These are phyloP conservation scores for Zootoca vivipara DNA, from an alignment of 2,113 vertebrate species.

Conservation along the genomic window DNA sequence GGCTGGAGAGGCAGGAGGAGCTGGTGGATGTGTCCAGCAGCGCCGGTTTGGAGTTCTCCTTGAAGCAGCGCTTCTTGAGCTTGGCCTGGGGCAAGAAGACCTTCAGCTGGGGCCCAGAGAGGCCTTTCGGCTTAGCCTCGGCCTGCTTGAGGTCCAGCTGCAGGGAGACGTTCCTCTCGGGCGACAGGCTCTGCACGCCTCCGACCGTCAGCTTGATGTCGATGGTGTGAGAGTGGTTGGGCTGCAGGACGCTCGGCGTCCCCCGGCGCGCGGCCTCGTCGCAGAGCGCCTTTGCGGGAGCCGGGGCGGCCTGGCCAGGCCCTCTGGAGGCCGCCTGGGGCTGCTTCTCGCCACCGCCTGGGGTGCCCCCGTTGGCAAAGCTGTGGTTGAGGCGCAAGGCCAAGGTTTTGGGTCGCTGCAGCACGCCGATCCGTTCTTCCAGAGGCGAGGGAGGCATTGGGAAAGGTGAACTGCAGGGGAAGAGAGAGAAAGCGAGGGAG, in stretches of 20 bases:
- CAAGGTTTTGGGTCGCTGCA: slow-evolving; percentile 81
- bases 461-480: slow-evolving; percentile 45
- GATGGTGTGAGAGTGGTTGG: slow-evolving; percentile 76
- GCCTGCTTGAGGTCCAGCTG: slow-evolving; percentile 67
- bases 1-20: slow-evolving; percentile 74
- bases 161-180: slow-evolving; percentile 65
- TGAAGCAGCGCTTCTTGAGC: slow-evolving; percentile 66
- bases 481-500: slow-evolving; percentile 47
- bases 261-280: neutral
- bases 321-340: slow-evolving; percentile 47
- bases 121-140: slow-evolving; percentile 20
- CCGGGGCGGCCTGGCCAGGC: slow-evolving; percentile 55
- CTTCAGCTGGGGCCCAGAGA: slow-evolving; percentile 56
- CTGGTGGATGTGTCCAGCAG: neutral
- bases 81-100: slow-evolving; percentile 17
- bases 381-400: slow-evolving; percentile 72
- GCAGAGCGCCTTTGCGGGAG: slow-evolving; percentile 3
- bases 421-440: slow-evolving; percentile 86
- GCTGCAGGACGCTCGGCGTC: slow-evolving; percentile 40
- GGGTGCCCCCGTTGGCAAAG: slow-evolving; percentile 27
- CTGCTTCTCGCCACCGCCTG: slow-evolving; percentile 6
- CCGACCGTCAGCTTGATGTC: slow-evolving; percentile 76
- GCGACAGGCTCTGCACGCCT: neutral
- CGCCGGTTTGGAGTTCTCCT: slow-evolving; percentile 79
- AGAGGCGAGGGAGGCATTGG: slow-evolving; percentile 89